phyloP scores from a whole-genome alignment of 2,888 invertebrate species.

The Polydesmus complanatus region DNA sequence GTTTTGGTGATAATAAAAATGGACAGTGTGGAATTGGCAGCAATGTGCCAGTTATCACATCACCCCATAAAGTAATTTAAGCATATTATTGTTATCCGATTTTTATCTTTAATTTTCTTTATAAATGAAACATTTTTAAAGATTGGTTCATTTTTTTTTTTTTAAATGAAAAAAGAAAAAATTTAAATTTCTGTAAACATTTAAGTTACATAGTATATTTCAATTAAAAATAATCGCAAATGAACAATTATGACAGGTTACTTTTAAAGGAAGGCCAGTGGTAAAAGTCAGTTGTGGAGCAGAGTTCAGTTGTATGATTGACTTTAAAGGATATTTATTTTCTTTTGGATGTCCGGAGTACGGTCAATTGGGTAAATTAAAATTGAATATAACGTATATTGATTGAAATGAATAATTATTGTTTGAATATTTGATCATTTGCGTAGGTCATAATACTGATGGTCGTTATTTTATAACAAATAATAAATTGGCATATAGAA shows the following conservation, averaged over 20 bases:
- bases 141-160: too few species aligned
- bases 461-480: constrained; percentile 86
- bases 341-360: constrained; percentile 87
- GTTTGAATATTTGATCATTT: constrained; percentile 9
- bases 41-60: constrained; percentile 33
- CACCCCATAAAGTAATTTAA: constrained; percentile 36
- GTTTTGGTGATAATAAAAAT: constrained; percentile 80
- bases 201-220: constrained; percentile 9
- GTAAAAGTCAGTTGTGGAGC: constrained; percentile 80
- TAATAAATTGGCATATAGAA: constrained; percentile 73
- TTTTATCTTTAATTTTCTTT: neutral
- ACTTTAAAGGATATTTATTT: constrained; percentile 73
- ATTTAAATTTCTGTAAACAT: too few species aligned
- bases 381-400: neutral
- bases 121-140: too few species aligned
- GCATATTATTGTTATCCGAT: neutral
- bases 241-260: too few species aligned
- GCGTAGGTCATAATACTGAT: constrained; percentile 77
- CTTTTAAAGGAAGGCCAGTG: constrained; percentile 61
- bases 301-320: constrained; percentile 82
- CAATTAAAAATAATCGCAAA: too few species aligned
- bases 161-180: too few species aligned
- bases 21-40: constrained; percentile 83
- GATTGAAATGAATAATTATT: neutral
- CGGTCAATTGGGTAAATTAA: constrained; percentile 60